Evolutionary conservation across 2,888 invertebrate species (phyloP).

Genomic region (Stratiomys singularior): DNA sequence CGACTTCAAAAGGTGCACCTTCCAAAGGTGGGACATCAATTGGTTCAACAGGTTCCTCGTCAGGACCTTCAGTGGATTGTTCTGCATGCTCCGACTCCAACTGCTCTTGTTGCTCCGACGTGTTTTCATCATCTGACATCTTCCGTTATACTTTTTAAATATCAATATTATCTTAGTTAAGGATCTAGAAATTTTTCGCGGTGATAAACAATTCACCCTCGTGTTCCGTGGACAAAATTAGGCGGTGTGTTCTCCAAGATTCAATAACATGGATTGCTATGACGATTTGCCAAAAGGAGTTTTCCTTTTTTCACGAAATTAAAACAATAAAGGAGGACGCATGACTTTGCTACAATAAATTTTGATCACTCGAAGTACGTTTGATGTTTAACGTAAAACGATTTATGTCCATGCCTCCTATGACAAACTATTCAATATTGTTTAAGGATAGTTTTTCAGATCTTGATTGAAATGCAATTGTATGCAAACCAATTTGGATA

Average conservation of each 20-base stretch:
- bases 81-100: neutral
- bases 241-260: neutral
- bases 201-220: no score
- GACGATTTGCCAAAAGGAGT: neutral
- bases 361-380: neutral
- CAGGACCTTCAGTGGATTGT: neutral
- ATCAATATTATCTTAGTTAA: no score
- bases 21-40: neutral
- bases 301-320: slow-evolving; percentile 23
- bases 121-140: slow-evolving; percentile 7
- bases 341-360: slow-evolving; percentile 29
- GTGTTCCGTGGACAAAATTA: no score
- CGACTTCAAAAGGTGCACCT: neutral
- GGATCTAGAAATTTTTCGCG: neutral
- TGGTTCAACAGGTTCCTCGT: neutral
- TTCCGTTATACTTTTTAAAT: no score
- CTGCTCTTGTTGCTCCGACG: no score
- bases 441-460: no score
- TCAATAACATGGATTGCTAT: neutral
- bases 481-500: no score
- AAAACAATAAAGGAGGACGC: slow-evolving; percentile 21
- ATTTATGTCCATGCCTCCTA: slow-evolving; percentile 5
- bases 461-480: no score
- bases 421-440: no score
- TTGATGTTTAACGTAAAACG: neutral